These are phyloP conservation scores for Bombus balteatus DNA, from an alignment of 1,140 invertebrate species.

Conservation along the genomic window DNA sequence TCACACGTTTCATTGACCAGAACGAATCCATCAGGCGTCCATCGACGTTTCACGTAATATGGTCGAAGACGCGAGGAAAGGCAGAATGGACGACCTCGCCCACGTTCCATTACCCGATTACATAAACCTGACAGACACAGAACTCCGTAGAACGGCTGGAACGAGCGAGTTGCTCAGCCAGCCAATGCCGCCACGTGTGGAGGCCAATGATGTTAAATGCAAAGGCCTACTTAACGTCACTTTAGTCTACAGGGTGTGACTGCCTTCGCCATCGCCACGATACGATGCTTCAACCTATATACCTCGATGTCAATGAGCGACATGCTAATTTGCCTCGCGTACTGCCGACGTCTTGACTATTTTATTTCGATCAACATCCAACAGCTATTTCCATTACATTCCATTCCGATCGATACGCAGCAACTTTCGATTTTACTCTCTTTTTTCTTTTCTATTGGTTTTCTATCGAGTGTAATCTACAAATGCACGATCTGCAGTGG, in stretches of 20 bases:
- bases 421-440: background rate
- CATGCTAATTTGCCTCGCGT: slow-evolving; percentile 5
- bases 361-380: background rate
- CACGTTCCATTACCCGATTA: slow-evolving; percentile 69
- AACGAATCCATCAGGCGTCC: background rate
- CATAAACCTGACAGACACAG: slow-evolving; percentile 61
- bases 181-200: slow-evolving; percentile 50
- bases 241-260: slow-evolving; percentile 63
- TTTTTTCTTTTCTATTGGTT: background rate
- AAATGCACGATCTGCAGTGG: no score
- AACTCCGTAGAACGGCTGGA: slow-evolving; percentile 36
- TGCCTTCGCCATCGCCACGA: slow-evolving; percentile 33
- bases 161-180: slow-evolving; percentile 55
- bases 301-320: slow-evolving; percentile 3
- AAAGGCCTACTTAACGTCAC: slow-evolving; percentile 64
- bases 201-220: slow-evolving; percentile 64
- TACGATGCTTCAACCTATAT: slow-evolving; percentile 1
- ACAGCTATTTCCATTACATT: background rate
- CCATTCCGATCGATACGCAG: background rate
- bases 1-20: background rate
- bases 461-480: no score
- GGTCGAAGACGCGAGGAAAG: slow-evolving; percentile 33
- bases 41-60: background rate
- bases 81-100: slow-evolving; percentile 63
- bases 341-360: background rate